Percentiles rank a stretch among this genome's conserved stretches.
These are phyloP conservation scores for Squalus acanthias DNA, from an alignment of 2,797 vertebrate genomes.

Conservation along the genomic window DNA sequence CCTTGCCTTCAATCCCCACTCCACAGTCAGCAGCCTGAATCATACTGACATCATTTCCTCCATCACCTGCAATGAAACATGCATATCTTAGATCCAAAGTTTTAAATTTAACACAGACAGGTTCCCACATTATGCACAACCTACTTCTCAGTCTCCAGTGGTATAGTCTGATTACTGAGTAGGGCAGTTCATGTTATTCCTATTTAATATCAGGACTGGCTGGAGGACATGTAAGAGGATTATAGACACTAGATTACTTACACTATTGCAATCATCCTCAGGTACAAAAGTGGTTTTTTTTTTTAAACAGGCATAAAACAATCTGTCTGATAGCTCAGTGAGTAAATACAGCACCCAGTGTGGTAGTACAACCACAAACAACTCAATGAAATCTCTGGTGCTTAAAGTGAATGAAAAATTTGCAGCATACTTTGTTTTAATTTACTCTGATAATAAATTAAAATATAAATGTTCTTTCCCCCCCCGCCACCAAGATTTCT, in stretches of 20 bases:
- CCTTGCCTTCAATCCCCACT: conserved; percentile 97
- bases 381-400: background rate
- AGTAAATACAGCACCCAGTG: background rate
- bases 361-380: background rate
- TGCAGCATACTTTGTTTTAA: background rate
- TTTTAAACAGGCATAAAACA: background rate
- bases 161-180: background rate
- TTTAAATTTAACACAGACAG: background rate
- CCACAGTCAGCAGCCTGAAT: conserved; percentile 98
- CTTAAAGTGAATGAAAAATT: background rate
- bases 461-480: background rate
- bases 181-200: background rate
- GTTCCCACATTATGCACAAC: background rate
- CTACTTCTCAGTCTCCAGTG: background rate
- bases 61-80: conserved; percentile 76
- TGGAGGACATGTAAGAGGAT: background rate
- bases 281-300: background rate
- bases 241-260: background rate
- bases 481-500: background rate
- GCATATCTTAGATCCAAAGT: background rate
- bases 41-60: conserved; percentile 98
- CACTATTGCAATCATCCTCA: background rate
- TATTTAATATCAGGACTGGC: background rate
- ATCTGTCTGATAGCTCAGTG: background rate
- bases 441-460: background rate